Percentiles rank a stretch among this genome's conserved stretches.
Conservation (phyloP, 2,797 vertebrate genomes). For the Vultur gryphus region DNA sequence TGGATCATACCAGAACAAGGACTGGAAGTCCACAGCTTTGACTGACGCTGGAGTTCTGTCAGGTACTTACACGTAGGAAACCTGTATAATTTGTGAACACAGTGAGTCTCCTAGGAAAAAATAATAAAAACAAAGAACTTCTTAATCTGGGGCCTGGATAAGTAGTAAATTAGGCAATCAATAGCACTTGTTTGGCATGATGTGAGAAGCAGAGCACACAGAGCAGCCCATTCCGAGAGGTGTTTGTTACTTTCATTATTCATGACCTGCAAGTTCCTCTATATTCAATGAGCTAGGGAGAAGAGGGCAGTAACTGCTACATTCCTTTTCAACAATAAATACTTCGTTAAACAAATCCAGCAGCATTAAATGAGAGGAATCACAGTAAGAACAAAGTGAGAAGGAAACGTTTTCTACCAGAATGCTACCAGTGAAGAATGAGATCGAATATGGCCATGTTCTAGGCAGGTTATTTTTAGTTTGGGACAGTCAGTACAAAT, state of each 20-base stretch:
- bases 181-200: not conserved
- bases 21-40: not conserved
- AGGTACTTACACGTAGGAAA: not conserved
- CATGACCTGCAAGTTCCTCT: not conserved
- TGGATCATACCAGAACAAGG: not conserved
- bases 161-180: not conserved
- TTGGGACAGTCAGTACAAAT: not conserved
- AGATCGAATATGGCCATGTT: not conserved
- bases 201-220: not conserved
- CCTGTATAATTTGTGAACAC: not conserved
- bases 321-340: not conserved
- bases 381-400: not conserved
- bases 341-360: not conserved
- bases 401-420: not conserved
- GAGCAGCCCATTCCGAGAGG: not conserved
- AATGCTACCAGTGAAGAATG: not conserved
- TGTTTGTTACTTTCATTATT: not conserved
- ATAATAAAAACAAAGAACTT: not conserved
- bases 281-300: not conserved
- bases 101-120: not conserved
- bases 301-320: not conserved
- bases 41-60: not conserved
- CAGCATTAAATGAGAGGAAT: not conserved
- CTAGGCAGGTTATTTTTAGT: constrained; percentile 2
- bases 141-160: not conserved